These are phyloP conservation scores for Homarus gammarus DNA, from an alignment of 2,888 invertebrate genomes.

Conservation along the genomic window DNA sequence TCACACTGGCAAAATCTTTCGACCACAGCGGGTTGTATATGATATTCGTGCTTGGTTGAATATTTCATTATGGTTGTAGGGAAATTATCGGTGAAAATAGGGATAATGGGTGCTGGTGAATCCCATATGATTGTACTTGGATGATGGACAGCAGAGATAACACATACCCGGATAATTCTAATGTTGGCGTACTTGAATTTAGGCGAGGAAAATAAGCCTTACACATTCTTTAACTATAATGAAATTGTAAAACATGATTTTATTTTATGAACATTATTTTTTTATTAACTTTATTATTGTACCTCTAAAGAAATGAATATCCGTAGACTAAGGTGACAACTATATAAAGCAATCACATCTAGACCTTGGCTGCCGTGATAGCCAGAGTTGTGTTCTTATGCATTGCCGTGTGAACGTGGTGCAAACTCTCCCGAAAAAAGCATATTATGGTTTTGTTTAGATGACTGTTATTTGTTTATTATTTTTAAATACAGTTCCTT, in stretches of 20 bases:
- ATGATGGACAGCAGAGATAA: not conserved
- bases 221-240: constrained; percentile 12
- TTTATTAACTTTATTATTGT: constrained; percentile 27
- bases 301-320: constrained; percentile 2
- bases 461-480: constrained; percentile 38
- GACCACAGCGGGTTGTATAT: no score
- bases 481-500: constrained; percentile 19
- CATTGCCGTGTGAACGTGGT: constrained; percentile 12
- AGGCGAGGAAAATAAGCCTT: not conserved
- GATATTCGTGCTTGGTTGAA: no score
- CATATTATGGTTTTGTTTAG: constrained; percentile 9
- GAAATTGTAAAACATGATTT: constrained; percentile 28
- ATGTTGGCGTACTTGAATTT: not conserved
- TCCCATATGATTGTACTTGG: no score
- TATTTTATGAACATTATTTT: constrained; percentile 33
- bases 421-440: not conserved
- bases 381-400: not conserved
- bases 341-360: constrained; percentile 34
- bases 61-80: no score
- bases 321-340: not conserved
- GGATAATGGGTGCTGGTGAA: no score
- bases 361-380: not conserved
- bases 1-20: no score
- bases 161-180: not conserved
- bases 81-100: no score